Conservation (phyloP, 2,888 invertebrate genomes). For the Lepidonotus clava region DNA sequence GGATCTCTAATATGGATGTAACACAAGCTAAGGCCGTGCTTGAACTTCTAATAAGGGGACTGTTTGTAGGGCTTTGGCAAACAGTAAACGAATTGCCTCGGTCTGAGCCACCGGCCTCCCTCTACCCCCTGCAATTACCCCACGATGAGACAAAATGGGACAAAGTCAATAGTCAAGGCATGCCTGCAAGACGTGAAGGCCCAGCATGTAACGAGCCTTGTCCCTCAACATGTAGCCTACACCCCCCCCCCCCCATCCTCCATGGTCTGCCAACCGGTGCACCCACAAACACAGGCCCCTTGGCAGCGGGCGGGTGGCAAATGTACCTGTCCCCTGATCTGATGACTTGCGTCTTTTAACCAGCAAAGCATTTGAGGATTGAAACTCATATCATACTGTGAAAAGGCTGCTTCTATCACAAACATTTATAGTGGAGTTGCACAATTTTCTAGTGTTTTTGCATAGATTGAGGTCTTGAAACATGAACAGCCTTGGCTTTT, state of each 20-base stretch:
- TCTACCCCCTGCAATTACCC: not conserved
- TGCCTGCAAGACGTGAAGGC: not conserved
- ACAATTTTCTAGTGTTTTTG: too few relatives aligned
- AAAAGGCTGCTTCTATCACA: too few relatives aligned
- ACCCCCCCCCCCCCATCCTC: not conserved
- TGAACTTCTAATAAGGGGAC: conserved; percentile 8
- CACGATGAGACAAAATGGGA: not conserved
- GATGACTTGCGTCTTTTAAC: too few relatives aligned
- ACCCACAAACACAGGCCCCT: not conserved
- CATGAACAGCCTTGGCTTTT: not conserved
- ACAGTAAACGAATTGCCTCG: not conserved
- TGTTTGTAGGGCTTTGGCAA: not conserved
- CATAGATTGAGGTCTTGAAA: too few relatives aligned
- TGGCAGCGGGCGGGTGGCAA: too few relatives aligned
- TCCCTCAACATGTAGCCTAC: too few relatives aligned
- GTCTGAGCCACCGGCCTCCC: not conserved
- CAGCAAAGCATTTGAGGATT: too few relatives aligned
- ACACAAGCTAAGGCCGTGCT: not conserved
- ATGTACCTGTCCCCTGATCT: too few relatives aligned
- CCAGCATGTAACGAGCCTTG: not conserved
- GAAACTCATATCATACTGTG: too few relatives aligned
- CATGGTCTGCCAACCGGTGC: not conserved
- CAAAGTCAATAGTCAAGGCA: not conserved
- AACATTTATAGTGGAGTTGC: too few relatives aligned
- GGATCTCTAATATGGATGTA: not conserved